A percentile compares a stretch with the other conserved stretches of the same genome.
These are phyloP conservation scores for Gouania willdenowi DNA, from an alignment of 2,797 vertebrate genomes.

Conservation along the genomic window DNA sequence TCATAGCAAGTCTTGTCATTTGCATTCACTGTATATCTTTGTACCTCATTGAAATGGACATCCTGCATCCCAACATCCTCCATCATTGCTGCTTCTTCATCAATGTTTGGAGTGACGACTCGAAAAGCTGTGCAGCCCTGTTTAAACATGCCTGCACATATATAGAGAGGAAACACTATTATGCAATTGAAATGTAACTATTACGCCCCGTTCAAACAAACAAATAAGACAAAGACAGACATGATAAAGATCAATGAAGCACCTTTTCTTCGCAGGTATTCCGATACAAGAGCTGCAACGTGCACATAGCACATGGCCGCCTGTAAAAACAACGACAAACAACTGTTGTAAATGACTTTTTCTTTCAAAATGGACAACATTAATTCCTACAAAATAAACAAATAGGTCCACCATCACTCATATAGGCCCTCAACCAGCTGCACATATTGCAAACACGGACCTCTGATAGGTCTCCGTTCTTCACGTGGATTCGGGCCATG, in stretches of 20 bases:
- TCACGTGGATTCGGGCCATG: conserved; percentile 97
- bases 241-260: background rate
- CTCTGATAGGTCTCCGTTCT: conserved; percentile 96
- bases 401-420: background rate
- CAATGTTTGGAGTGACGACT: conserved; percentile 93
- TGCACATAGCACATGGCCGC: conserved; percentile 98
- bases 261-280: conserved; percentile 96
- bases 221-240: background rate
- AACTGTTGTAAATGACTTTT: too few relatives aligned
- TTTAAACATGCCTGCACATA: conserved; percentile 85
- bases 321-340: conserved; percentile 58
- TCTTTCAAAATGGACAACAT: too few relatives aligned
- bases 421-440: too few relatives aligned
- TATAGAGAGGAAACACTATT: background rate
- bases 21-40: too few relatives aligned
- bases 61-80: conserved; percentile 98
- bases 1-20: too few relatives aligned
- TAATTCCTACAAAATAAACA: too few relatives aligned
- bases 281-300: conserved; percentile 93
- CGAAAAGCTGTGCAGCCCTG: conserved; percentile 93
- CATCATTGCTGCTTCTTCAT: conserved; percentile 98
- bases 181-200: background rate
- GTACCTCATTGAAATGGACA: conserved; percentile 96
- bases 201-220: background rate
- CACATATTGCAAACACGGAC: conserved; percentile 54